Evolutionary conservation across 2,113 vertebrate species (phyloP), one percentile per base, ranked within the genome.

Genomic region (Abramis brama): DNA sequence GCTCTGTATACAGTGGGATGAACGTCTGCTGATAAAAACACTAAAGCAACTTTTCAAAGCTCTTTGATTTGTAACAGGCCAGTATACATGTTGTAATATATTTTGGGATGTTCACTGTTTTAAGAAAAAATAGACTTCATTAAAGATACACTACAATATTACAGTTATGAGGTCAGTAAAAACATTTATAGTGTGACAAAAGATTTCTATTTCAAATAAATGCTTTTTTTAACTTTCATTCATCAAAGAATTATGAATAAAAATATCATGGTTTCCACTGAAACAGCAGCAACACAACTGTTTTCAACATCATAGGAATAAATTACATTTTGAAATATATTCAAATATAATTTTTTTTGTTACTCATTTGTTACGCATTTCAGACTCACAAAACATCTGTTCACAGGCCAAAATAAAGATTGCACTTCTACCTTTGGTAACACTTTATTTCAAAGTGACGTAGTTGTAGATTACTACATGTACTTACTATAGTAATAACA

Each of bases 1-100:
- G 36, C 43, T 39, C 39, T 77, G 50, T 70, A 62, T 62, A 85
- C 19, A 36, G 71, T 71, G 73, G 60, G 83, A 23, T 50, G 47
- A 75, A 47, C 6, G 3, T 75, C 39, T 27, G 43, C 71, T 75
- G 71, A 75, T 47, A 27, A 75, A 45, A 17, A 25, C 43, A 13
- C 27, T n/a, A 17, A 75, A 50, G 23, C 71, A 74, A 45, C 36
- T 62, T 76, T 30, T 43, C n/a, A 78, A 57, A 55, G 50, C 50
- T 57, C 50, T 77, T 55, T 77, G 17, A 77, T 57, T 57, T 77
- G 3, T 52, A 6, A 23, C 27, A 21, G 17, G 27, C 7, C 4
- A 21, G 15, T 57, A 25, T 77, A 33, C 1, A 30, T 21, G 27
- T 33, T 55, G 10, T 55, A 33, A 55, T 52, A 77, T 77, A 27